Evolutionary conservation across 92 coral and sea anemone species (phyloP).

Genomic region (Virgularia gustaviana): DNA sequence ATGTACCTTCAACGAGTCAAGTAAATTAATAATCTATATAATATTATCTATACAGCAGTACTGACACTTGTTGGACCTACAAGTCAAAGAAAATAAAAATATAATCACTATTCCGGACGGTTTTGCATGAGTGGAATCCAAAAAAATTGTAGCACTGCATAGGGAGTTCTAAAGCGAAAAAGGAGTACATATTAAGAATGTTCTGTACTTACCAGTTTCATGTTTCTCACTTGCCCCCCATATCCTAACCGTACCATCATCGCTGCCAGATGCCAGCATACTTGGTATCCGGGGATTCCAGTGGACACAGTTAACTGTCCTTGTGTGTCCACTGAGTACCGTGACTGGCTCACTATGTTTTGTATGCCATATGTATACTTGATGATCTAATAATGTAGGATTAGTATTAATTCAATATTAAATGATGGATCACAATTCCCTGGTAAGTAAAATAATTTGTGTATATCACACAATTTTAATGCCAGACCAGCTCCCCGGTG

Average conservation of each 20-base stretch:
- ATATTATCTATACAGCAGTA: conserved; percentile 36
- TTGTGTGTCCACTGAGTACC: conserved; percentile 86
- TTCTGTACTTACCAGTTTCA: conserved; percentile 18
- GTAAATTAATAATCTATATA: neutral
- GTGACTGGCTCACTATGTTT: conserved; percentile 84
- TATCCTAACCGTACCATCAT: conserved; percentile 94
- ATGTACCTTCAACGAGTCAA: neutral
- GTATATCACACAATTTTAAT: no score
- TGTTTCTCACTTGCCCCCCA: conserved; percentile 75
- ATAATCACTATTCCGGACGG: neutral
- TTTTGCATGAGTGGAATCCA: no score
- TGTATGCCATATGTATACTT: conserved; percentile 88
- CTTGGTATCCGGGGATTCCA: conserved; percentile 92
- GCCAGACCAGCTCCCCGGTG: no score
- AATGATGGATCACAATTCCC: neutral
- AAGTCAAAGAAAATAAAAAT: neutral
- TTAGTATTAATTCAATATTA: neutral
- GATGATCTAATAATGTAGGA: no score
- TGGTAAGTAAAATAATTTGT: neutral
- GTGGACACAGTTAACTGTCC: conserved; percentile 90
- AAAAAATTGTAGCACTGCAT: no score
- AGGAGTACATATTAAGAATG: no score
- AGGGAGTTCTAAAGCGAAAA: no score
- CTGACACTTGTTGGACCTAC: conserved; percentile 32
- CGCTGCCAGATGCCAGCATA: conserved; percentile 98